A percentile compares a stretch with the other conserved stretches of the same genome.
Conservation (phyloP, 2,888 invertebrate species). For the Microplitis deprimator region DNA sequence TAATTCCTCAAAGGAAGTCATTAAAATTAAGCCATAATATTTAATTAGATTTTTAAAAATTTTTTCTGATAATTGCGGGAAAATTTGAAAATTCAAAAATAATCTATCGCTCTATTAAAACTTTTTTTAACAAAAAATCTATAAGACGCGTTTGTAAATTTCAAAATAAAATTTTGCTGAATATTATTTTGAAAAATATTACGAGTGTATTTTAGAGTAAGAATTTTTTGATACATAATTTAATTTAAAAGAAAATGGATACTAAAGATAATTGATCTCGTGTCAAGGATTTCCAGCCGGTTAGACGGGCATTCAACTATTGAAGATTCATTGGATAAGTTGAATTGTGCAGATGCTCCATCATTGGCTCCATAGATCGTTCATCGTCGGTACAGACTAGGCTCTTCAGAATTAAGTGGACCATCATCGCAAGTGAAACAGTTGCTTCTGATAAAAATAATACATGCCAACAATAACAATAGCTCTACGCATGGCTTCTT, state of each 20-base stretch:
- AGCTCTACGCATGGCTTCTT: conserved; percentile 63
- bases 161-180: too few species aligned
- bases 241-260: not conserved
- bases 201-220: too few species aligned
- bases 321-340: not conserved
- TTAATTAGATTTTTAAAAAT: too few species aligned
- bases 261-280: conserved; percentile 15
- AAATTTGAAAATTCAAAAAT: too few species aligned
- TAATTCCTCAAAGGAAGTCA: too few species aligned
- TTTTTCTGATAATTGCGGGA: too few species aligned
- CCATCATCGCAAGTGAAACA: conserved; percentile 51
- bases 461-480: conserved; percentile 52
- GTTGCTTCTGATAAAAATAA: conserved; percentile 58
- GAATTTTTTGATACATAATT: not conserved
- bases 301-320: conserved; percentile 2
- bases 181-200: too few species aligned
- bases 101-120: too few species aligned
- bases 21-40: too few species aligned
- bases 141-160: too few species aligned
- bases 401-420: conserved; percentile 66
- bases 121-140: too few species aligned
- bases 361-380: conserved; percentile 10
- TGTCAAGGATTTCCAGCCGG: conserved; percentile 35
- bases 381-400: conserved; percentile 22
- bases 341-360: conserved; percentile 25